phyloP scores from a whole-genome alignment of 2,888 invertebrate species.

The Elmis aenea region DNA sequence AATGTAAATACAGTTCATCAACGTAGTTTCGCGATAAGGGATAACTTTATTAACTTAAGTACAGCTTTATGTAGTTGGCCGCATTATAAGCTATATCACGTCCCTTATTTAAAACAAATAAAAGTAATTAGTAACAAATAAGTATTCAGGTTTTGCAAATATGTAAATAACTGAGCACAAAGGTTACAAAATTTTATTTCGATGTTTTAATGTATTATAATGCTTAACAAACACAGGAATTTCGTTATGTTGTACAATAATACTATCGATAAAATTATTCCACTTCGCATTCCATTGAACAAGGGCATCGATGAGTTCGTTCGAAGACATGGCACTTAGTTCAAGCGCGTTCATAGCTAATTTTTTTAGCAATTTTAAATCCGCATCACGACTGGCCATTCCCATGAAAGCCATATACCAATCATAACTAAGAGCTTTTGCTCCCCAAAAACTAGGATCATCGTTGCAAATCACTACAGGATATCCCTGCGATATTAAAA shows the following conservation, averaged over 20 bases:
- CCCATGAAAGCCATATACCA: conserved; percentile 75
- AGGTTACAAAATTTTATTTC: no score
- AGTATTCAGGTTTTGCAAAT: no score
- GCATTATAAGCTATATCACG: no score
- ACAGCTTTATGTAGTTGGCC: no score
- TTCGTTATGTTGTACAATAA: conserved; percentile 17
- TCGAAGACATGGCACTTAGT: conserved; percentile 56
- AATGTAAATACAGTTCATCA: no score
- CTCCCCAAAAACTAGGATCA: conserved; percentile 71
- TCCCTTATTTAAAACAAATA: no score
- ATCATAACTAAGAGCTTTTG: conserved; percentile 67
- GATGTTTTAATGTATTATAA: no score
- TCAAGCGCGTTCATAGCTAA: conserved; percentile 69
- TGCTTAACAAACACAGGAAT: not conserved
- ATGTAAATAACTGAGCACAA: no score
- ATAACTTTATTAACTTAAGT: no score
- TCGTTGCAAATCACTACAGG: conserved; percentile 73
- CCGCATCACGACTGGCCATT: conserved; percentile 61
- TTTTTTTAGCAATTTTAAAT: conserved; percentile 66
- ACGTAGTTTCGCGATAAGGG: no score
- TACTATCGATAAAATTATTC: conserved; percentile 37
- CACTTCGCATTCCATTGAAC: conserved; percentile 54
- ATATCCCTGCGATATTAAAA: conserved; percentile 59
- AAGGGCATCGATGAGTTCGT: conserved; percentile 50
- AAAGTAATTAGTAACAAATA: no score